Percentiles rank a stretch among this genome's conserved stretches.
phyloP scores from a whole-genome alignment of 1,140 invertebrate genomes.

The Zaprionus kolodkinae region DNA sequence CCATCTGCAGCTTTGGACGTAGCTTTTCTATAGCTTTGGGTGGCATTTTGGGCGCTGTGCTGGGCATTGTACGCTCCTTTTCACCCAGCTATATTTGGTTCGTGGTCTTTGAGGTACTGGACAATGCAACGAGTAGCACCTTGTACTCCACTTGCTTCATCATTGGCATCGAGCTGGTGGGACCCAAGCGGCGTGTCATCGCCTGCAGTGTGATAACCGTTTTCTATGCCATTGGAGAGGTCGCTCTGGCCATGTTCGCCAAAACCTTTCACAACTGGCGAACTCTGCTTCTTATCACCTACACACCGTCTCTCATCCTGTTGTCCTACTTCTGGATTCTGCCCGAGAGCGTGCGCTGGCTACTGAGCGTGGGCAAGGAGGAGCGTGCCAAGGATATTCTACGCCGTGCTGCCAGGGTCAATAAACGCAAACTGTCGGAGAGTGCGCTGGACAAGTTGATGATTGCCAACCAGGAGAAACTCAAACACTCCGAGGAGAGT shows the following conservation, averaged over 20 bases:
- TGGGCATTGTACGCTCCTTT: conserved; percentile 88
- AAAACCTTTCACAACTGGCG: conserved; percentile 90
- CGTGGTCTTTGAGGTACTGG: conserved; percentile 88
- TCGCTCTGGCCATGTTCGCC: conserved; percentile 88
- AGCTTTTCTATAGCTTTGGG: conserved; percentile 87
- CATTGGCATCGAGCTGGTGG: conserved; percentile 91
- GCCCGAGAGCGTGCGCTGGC: conserved; percentile 90
- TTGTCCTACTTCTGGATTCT: conserved; percentile 87
- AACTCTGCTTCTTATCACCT: conserved; percentile 87
- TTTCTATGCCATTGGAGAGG: conserved; percentile 90
- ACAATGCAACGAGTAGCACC: conserved; percentile 86
- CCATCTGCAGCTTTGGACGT: conserved; percentile 86
- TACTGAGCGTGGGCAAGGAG: conserved; percentile 88
- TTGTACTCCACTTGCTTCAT: conserved; percentile 87
- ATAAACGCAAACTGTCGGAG: conserved; percentile 87
- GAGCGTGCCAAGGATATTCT: conserved; percentile 87
- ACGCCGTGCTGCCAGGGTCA: conserved; percentile 88
- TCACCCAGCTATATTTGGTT: conserved; percentile 88
- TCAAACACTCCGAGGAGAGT: conserved; percentile 76
- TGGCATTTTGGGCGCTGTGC: conserved; percentile 86
- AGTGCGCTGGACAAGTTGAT: conserved; percentile 85
- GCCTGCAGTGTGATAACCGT: conserved; percentile 89
- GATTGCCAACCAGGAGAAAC: conserved; percentile 78
- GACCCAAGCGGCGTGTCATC: conserved; percentile 89
- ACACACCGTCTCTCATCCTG: conserved; percentile 87